phyloP scores from a whole-genome alignment of 1,140 invertebrate species.

The Sitobion miscanthi region DNA sequence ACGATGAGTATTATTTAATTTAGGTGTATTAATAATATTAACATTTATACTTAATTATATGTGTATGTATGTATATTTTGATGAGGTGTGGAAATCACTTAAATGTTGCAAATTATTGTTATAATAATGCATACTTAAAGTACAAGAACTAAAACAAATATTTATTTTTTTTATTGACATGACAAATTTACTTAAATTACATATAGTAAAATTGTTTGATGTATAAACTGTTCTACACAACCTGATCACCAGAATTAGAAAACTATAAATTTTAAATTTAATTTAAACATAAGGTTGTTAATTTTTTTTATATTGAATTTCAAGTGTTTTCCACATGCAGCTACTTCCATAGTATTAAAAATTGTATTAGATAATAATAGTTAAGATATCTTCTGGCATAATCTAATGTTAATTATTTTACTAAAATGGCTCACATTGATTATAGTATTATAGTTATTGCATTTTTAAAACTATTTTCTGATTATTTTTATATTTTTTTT shows the following conservation, averaged over 20 bases:
- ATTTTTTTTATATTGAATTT: not conserved
- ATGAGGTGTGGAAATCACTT: not conserved
- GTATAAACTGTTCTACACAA: not conserved
- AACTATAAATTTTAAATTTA: not conserved
- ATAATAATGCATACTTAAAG: not conserved
- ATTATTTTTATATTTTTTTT: not conserved
- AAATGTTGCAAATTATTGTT: not conserved
- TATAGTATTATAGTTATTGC: not conserved
- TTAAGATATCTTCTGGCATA: not conserved
- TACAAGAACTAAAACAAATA: not conserved
- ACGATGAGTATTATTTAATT: not conserved
- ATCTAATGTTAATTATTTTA: not conserved
- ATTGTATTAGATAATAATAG: not conserved
- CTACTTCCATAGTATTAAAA: not conserved
- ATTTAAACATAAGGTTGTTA: not conserved
- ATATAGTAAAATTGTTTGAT: not conserved
- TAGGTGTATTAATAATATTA: not conserved
- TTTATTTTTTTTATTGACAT: not conserved
- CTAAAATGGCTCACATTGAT: not conserved
- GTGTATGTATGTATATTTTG: not conserved
- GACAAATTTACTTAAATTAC: not conserved
- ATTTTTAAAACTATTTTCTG: constrained; percentile 10
- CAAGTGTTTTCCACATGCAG: not conserved
- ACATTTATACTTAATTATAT: constrained; percentile 2
- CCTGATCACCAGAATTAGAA: not conserved